These are phyloP conservation scores for Drosophila recens DNA, from an alignment of 2,888 invertebrate species.

Conservation along the genomic window DNA sequence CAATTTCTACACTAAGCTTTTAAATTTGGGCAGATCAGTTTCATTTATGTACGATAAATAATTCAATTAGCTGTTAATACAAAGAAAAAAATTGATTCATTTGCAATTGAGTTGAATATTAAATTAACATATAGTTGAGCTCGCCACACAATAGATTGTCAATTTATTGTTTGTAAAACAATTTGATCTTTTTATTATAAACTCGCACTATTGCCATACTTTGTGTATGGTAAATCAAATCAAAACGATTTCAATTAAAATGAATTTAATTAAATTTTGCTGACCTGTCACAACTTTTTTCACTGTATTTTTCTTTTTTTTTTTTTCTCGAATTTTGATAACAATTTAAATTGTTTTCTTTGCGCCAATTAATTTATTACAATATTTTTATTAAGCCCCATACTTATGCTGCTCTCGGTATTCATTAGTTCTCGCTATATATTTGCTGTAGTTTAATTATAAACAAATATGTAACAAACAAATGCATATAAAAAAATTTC, in stretches of 20 bases:
- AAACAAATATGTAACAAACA: constrained; percentile 72
- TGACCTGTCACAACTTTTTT: constrained; percentile 18
- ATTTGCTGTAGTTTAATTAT: constrained; percentile 70
- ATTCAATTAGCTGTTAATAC: constrained; percentile 18
- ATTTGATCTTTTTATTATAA: constrained; percentile 21
- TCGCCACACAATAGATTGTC: constrained; percentile 29
- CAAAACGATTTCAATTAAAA: constrained; percentile 64
- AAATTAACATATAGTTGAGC: constrained; percentile 25
- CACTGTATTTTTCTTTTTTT: constrained; percentile 14
- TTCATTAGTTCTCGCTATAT: constrained; percentile 30
- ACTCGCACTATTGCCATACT: constrained; percentile 9
- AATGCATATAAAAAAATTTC: constrained; percentile 45
- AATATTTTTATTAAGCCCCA: constrained; percentile 61
- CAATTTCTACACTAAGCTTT: constrained; percentile 22
- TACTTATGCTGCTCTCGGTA: constrained; percentile 5
- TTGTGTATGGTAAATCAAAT: constrained; percentile 46
- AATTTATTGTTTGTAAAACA: constrained; percentile 37
- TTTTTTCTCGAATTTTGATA: constrained; percentile 29
- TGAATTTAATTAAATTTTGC: constrained; percentile 71
- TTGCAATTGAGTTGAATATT: constrained; percentile 11
- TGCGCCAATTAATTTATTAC: constrained; percentile 76
- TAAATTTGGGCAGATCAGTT: constrained; percentile 17
- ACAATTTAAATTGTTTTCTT: constrained; percentile 61
- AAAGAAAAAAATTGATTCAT: constrained; percentile 4
- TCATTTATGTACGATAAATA: constrained; percentile 12